phyloP scores from a whole-genome alignment of 2,113 vertebrate genomes.

The Indri indri region DNA sequence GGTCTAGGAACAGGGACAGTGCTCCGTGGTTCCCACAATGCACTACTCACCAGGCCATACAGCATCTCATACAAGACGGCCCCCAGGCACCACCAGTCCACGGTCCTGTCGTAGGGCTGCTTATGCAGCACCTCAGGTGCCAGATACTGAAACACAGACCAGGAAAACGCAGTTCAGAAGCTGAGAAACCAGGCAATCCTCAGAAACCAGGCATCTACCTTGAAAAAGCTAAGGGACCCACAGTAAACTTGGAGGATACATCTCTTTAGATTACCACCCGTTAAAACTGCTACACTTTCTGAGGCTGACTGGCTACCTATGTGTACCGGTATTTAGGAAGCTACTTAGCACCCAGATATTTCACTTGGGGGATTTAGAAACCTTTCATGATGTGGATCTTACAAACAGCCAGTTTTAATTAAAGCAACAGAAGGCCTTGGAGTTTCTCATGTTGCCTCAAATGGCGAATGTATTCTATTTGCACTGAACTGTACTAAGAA shows the following conservation, averaged over 20 bases:
- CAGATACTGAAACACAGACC: constrained; percentile 89
- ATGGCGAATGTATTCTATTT: background rate
- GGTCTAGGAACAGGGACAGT: no score
- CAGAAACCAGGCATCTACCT: background rate
- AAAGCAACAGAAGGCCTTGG: background rate
- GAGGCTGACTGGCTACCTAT: background rate
- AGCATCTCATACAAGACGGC: constrained; percentile 99
- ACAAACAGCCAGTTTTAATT: background rate
- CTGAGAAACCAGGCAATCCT: background rate
- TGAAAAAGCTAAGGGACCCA: background rate
- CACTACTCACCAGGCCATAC: constrained; percentile 94
- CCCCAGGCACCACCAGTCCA: constrained; percentile 99
- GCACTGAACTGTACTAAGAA: background rate
- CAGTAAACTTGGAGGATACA: background rate
- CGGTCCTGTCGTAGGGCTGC: constrained; percentile 97
- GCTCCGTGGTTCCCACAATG: background rate
- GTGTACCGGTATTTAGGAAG: background rate
- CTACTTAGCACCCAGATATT: background rate
- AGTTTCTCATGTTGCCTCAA: background rate
- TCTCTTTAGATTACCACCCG: background rate
- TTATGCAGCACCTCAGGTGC: constrained; percentile 98
- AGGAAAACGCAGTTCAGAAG: background rate
- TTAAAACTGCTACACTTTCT: background rate
- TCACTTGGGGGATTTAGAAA: background rate
- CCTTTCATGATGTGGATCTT: background rate